Percentiles rank a stretch among this genome's conserved stretches.
These are phyloP conservation scores for Yponomeuta plumbellus DNA, from an alignment of 2,888 invertebrate species.

Conservation along the genomic window DNA sequence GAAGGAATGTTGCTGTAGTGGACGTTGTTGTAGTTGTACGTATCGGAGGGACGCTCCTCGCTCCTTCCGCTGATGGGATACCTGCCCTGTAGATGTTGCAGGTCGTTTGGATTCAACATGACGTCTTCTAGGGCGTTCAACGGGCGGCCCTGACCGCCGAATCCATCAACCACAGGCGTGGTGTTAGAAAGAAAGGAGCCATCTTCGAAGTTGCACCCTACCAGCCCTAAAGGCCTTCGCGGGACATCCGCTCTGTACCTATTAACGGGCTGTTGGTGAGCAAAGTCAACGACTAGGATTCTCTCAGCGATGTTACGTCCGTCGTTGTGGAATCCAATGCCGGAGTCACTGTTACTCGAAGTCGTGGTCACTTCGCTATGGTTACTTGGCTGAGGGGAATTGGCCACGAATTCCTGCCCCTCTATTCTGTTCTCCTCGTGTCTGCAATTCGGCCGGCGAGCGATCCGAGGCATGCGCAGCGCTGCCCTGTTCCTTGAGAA, in stretches of 20 bases:
- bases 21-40: constrained; percentile 65
- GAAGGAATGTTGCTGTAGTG: constrained; percentile 53
- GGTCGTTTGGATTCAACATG: constrained; percentile 54
- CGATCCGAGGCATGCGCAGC: constrained; percentile 47
- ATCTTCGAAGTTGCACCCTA: constrained; percentile 65
- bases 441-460: constrained; percentile 46
- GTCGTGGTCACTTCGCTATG: constrained; percentile 87
- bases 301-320: constrained; percentile 89
- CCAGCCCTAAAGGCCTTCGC: constrained; percentile 55
- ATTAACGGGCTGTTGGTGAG: constrained; percentile 55
- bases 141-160: constrained; percentile 66
- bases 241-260: constrained; percentile 54
- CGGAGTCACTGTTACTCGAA: constrained; percentile 96
- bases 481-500: constrained; percentile 57
- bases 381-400: constrained; percentile 90
- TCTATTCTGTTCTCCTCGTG: constrained; percentile 54
- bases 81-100: constrained; percentile 47
- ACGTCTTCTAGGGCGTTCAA: constrained; percentile 60
- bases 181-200: constrained; percentile 68
- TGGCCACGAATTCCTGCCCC: constrained; percentile 76
- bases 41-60: constrained; percentile 42
- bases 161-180: constrained; percentile 69
- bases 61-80: background rate
- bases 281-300: constrained; percentile 86
- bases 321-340: constrained; percentile 95